phyloP scores from a whole-genome alignment of 2,888 invertebrate species.

The Scrobipalpa atriplicella region DNA sequence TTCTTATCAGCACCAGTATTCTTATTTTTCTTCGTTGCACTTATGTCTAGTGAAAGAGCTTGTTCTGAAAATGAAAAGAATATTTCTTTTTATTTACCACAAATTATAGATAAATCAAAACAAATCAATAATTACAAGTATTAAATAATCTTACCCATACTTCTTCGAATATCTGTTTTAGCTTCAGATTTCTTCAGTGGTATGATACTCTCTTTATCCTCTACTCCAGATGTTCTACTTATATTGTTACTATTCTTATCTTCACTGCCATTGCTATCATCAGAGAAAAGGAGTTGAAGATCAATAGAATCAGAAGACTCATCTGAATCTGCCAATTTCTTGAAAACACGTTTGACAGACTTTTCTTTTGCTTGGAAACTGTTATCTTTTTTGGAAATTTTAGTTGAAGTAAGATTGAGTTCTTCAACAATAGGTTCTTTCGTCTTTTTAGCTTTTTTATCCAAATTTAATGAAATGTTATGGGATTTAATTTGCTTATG shows the following conservation, averaged over 20 bases:
- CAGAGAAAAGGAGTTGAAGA: conserved; percentile 66
- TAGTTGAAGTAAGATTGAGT: conserved; percentile 65
- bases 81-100: no score
- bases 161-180: conserved; percentile 57
- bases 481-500: conserved; percentile 45
- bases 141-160: conserved; percentile 43
- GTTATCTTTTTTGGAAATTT: conserved; percentile 37
- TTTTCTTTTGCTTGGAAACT: conserved; percentile 23
- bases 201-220: conserved; percentile 49
- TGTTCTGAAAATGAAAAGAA: background rate
- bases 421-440: conserved; percentile 61
- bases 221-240: conserved; percentile 34
- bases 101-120: no score
- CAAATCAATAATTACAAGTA: no score
- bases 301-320: conserved; percentile 66
- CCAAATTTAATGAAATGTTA: conserved; percentile 61
- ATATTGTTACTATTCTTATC: conserved; percentile 37
- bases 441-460: conserved; percentile 53
- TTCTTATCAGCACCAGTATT: conserved; percentile 8
- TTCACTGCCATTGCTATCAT: conserved; percentile 61
- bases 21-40: conserved; percentile 29
- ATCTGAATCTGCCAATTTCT: conserved; percentile 31
- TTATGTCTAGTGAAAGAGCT: conserved; percentile 27
- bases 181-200: conserved; percentile 59
- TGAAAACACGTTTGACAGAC: conserved; percentile 28